Base-by-base conservation (phyloP, 2,113 vertebrate genomes). In the Onychorhynchus coronatus region DNA sequence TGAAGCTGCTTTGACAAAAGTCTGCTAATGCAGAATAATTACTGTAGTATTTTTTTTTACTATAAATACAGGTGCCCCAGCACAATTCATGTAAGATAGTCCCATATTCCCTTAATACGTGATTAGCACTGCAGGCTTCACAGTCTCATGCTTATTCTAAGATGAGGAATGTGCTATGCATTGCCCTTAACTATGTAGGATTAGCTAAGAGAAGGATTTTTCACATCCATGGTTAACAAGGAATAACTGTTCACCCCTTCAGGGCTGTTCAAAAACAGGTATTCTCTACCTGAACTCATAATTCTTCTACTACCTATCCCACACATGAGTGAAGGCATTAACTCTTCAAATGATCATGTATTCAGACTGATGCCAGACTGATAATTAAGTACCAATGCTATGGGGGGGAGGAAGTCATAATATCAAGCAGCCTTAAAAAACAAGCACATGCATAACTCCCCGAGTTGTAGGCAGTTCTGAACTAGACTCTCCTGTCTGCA, bases 231-330 rank as follows among this genome's bases (percentile, higher is more conserved):
- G 76, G 95, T 87, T 80, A 98, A 93, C 67, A 94, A 73, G 89
- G 59, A 91, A n/a, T 85, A 93, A 94, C 79, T 16, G 50, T 37
- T 70, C 59, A 79, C 50, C 41, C 87, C 90, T 94, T 94, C 74
- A 94, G 95, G 95, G 85, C 85, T 95, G 78, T 85, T 95, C 59
- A 73, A 87, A 94, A 89, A 46, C 13, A 20, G 25, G 14, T 79
- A 88, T 62, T 96, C 89, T 87, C 22, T 41, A 70, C 49, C 71
- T 89, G 91, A 97, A 75, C 30, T 95, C 95, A 68, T 85, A 66
- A 91, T 41, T 96, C 65, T 70, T 42, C 53, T 0, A 0, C 14
- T 52, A 59, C 49, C 42, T 63, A 47, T 67, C 66, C 80, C 44
- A 55, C 49, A 52, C 35, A 85, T 62, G 53, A 12, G 7, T 18